These are phyloP conservation scores for Tursiops truncatus DNA, from an alignment of 2,113 vertebrate species.

Conservation along the genomic window DNA sequence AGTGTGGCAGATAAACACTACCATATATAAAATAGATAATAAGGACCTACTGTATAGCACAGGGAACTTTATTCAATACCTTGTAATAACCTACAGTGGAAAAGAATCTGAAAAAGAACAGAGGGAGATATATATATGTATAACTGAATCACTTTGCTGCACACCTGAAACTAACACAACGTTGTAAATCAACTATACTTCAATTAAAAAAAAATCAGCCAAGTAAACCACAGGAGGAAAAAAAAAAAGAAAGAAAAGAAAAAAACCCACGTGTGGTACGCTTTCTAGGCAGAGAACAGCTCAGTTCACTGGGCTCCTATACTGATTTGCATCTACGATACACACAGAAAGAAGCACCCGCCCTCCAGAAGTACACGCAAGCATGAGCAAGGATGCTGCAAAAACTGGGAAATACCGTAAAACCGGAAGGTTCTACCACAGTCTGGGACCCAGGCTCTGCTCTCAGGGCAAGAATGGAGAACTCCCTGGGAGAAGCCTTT, in stretches of 20 bases:
- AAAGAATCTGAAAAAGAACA: not conserved
- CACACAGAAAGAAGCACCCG: not conserved
- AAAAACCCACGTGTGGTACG: not conserved
- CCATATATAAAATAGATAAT: not conserved
- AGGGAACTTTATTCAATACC: not conserved
- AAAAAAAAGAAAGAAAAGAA: not conserved
- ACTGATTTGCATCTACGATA: not conserved
- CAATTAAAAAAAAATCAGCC: not conserved
- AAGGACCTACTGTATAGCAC: not conserved
- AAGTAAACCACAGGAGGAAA: not conserved
- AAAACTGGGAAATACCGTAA: accelerated
- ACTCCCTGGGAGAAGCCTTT: too few relatives aligned
- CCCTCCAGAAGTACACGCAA: not conserved
- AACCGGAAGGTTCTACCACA: accelerated
- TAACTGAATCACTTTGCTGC: not conserved
- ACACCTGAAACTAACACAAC: not conserved
- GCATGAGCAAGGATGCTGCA: accelerated
- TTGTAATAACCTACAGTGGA: not conserved
- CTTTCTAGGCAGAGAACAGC: not conserved
- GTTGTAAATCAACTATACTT: not conserved
- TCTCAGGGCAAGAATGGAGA: not conserved
- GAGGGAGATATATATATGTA: not conserved
- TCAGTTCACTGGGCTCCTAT: not conserved
- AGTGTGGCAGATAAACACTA: not conserved
- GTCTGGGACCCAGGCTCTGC: not conserved